Percentiles rank a stretch among this genome's conserved stretches.
Conservation (phyloP, 2,113 vertebrate species). For the Oryzias curvinotus region DNA sequence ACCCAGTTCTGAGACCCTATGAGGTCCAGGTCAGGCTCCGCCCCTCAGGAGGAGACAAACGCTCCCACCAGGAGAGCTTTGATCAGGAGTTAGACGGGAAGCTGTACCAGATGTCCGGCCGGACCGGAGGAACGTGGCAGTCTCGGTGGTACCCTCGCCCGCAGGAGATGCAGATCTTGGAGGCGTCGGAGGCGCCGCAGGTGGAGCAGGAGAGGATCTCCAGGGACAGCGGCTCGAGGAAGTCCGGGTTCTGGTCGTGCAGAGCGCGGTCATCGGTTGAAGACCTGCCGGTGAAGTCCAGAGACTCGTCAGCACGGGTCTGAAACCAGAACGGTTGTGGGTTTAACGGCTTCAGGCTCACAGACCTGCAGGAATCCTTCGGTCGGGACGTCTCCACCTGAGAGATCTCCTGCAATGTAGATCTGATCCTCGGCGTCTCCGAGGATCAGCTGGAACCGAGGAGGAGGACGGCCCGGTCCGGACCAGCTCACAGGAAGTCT, state of each 20-base stretch:
- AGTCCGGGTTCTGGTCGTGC: neutral
- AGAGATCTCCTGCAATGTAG: conserved; percentile 21
- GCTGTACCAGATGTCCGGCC: conserved; percentile 17
- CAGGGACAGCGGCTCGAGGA: neutral
- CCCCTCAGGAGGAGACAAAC: no score
- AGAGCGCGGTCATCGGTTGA: no score
- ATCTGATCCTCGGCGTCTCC: conserved; percentile 8
- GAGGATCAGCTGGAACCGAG: neutral
- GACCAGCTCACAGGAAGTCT: conserved; percentile 2
- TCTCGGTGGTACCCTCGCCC: conserved; percentile 32
- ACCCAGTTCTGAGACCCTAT: no score
- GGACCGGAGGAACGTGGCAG: conserved; percentile 34
- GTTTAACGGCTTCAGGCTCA: no score
- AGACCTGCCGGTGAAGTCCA: no score
- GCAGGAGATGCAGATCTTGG: conserved; percentile 19
- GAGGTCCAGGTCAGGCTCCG: no score
- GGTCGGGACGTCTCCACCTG: neutral
- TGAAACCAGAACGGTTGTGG: neutral
- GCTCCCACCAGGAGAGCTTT: neutral
- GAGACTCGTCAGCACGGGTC: neutral
- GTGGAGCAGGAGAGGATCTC: conserved; percentile 21
- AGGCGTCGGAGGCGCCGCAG: neutral
- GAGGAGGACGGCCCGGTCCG: neutral
- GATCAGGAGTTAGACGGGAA: neutral
- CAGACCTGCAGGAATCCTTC: no score